phyloP scores from a whole-genome alignment of 2,113 vertebrate genomes.

The Donacobius atricapilla region DNA sequence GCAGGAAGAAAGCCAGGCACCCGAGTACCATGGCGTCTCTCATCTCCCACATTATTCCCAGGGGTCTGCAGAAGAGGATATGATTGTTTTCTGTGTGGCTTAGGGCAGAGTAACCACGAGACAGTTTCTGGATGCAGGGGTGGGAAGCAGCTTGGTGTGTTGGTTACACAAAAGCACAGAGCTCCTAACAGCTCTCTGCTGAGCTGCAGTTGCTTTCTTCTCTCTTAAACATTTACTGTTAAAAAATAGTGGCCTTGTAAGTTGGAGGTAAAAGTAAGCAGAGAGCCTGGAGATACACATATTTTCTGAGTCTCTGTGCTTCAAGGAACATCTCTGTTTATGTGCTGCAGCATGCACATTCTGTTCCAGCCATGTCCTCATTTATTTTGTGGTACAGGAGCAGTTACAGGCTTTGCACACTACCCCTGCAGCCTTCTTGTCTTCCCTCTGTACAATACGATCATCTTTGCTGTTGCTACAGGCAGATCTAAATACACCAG shows the following conservation, averaged over 20 bases:
- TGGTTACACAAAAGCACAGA: not conserved
- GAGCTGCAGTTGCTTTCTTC: not conserved
- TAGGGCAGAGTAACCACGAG: not conserved
- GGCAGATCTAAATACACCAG: not conserved
- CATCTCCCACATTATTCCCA: not conserved
- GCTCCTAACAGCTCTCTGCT: not conserved
- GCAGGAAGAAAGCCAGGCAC: not conserved
- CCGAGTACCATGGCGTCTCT: accelerated
- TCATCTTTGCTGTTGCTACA: not conserved
- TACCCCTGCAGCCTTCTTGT: too few relatives aligned
- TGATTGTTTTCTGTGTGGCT: not conserved
- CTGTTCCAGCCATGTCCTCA: not conserved
- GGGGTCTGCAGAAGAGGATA: not conserved
- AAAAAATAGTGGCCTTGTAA: not conserved
- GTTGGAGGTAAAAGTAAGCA: not conserved
- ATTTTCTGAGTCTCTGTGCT: not conserved
- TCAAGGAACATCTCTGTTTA: not conserved
- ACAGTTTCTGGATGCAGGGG: not conserved
- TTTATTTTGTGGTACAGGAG: not conserved
- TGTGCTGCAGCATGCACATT: not conserved
- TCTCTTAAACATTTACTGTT: not conserved
- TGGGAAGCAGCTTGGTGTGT: not conserved
- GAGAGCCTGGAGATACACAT: too few relatives aligned
- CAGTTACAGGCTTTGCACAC: not conserved
- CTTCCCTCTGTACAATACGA: not conserved